Percentiles rank a stretch among this genome's conserved stretches.
phyloP scores from a whole-genome alignment of 2,888 invertebrate genomes.

The Latrodectus hesperus region DNA sequence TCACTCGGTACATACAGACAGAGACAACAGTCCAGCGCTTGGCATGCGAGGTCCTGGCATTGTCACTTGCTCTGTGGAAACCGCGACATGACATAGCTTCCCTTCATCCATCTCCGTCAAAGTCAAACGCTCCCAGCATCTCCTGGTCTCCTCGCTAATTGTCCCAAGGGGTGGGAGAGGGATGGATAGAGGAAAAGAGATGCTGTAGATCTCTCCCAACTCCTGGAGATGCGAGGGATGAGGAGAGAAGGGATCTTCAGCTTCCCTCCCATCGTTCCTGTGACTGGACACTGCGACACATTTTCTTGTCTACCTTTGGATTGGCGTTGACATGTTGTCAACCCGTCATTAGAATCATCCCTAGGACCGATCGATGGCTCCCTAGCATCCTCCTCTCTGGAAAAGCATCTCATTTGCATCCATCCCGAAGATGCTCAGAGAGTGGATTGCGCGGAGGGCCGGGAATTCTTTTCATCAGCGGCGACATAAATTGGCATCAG shows the following conservation, averaged over 20 bases:
- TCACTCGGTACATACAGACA: slow-evolving; percentile 26
- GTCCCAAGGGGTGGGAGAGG: slow-evolving; percentile 34
- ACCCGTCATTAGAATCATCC: slow-evolving; percentile 57
- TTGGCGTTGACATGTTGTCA: slow-evolving; percentile 67
- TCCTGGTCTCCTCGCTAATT: slow-evolving; percentile 48
- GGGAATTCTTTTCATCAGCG: slow-evolving; percentile 40
- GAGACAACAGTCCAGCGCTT: slow-evolving; percentile 62
- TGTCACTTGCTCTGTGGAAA: slow-evolving; percentile 67
- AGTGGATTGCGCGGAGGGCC: slow-evolving; percentile 9
- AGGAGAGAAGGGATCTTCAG: slow-evolving; percentile 4
- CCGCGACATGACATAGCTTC: slow-evolving; percentile 68
- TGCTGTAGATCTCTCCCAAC: slow-evolving; percentile 9
- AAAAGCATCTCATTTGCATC: slow-evolving; percentile 29
- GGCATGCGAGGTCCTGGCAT: slow-evolving; percentile 66
- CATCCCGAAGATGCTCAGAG: background rate
- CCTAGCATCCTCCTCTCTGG: slow-evolving; percentile 12
- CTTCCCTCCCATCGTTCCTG: slow-evolving; percentile 1
- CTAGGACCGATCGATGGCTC: slow-evolving; percentile 27
- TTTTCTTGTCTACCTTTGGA: slow-evolving; percentile 61
- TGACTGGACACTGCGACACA: slow-evolving; percentile 57
- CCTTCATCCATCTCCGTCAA: slow-evolving; percentile 69
- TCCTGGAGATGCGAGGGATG: background rate
- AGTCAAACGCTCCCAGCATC: slow-evolving; percentile 50
- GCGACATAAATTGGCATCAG: slow-evolving; percentile 62
- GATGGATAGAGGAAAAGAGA: slow-evolving; percentile 14